A percentile compares a stretch with the other conserved stretches of the same genome.
Conservation (phyloP, 2,113 vertebrate genomes). For the Heterotilapia buettikoferi region DNA sequence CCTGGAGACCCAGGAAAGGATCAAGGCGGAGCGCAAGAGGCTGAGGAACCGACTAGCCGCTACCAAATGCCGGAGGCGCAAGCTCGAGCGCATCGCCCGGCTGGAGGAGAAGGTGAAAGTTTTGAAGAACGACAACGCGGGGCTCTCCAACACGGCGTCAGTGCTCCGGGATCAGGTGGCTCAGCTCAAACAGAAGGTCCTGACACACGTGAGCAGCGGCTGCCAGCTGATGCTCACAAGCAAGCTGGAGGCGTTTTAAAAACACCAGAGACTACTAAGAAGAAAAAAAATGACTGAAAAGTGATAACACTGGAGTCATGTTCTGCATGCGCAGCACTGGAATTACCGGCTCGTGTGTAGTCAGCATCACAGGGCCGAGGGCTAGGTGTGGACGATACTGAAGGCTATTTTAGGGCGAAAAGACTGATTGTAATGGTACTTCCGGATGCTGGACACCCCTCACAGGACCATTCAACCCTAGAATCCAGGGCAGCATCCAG, state of each 20-base stretch:
- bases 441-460: conserved; percentile 68
- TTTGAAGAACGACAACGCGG: conserved; percentile 86
- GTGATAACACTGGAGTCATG: conserved; percentile 70
- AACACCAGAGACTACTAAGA: conserved; percentile 14
- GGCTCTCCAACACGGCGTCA: conserved; percentile 83
- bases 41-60: conserved; percentile 87
- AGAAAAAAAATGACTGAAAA: conserved; percentile 44
- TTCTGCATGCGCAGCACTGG: conserved; percentile 52
- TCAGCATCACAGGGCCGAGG: conserved; percentile 3
- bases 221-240: conserved; percentile 88
- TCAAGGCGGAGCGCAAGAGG: conserved; percentile 88
- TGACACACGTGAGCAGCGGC: conserved; percentile 87
- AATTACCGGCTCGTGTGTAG: conserved; percentile 8
- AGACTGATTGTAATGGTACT: conserved; percentile 66
- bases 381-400: conserved; percentile 15
- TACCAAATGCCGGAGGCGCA: conserved; percentile 88
- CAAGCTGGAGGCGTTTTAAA: conserved; percentile 80
- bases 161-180: conserved; percentile 88
- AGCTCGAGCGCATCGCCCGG: conserved; percentile 89
- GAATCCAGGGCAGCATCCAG: conserved; percentile 45
- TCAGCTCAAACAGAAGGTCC: conserved; percentile 88
- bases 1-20: conserved; percentile 86
- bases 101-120: conserved; percentile 90
- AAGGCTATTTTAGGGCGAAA: conserved; percentile 9
- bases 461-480: conserved; percentile 43